phyloP scores from a whole-genome alignment of 2,888 invertebrate species.

The Spodoptera littoralis region DNA sequence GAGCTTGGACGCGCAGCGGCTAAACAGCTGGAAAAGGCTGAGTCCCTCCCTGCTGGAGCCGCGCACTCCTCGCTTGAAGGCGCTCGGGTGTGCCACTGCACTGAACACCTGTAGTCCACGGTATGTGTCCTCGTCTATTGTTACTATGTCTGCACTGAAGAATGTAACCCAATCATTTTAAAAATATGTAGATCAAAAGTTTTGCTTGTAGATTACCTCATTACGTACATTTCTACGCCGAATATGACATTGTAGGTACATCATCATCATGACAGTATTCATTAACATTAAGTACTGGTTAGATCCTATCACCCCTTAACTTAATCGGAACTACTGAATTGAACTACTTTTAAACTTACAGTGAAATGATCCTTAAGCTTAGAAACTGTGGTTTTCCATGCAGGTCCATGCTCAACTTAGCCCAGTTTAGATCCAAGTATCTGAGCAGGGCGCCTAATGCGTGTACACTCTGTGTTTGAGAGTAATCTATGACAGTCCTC shows the following conservation, averaged over 20 bases:
- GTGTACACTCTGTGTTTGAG: conserved; percentile 90
- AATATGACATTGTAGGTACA: too few species aligned
- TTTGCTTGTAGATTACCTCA: background rate
- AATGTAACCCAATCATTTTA: background rate
- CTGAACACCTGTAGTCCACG: conserved; percentile 94
- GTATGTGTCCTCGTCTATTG: conserved; percentile 92
- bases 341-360: conserved; percentile 85
- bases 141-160: conserved; percentile 90
- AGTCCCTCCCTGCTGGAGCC: conserved; percentile 91
- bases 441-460: conserved; percentile 92
- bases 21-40: conserved; percentile 92
- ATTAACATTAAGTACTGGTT: too few species aligned
- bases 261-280: too few species aligned
- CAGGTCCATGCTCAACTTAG: conserved; percentile 83
- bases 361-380: conserved; percentile 88
- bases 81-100: conserved; percentile 92
- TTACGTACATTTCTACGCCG: too few species aligned
- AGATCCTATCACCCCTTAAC: too few species aligned
- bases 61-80: conserved; percentile 91
- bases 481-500: conserved; percentile 90
- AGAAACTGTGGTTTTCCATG: conserved; percentile 85
- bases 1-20: conserved; percentile 91
- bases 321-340: background rate
- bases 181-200: background rate
- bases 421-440: conserved; percentile 91